These are phyloP conservation scores for Erpobdella octoculata DNA, from an alignment of 2,888 invertebrate species.

Conservation along the genomic window DNA sequence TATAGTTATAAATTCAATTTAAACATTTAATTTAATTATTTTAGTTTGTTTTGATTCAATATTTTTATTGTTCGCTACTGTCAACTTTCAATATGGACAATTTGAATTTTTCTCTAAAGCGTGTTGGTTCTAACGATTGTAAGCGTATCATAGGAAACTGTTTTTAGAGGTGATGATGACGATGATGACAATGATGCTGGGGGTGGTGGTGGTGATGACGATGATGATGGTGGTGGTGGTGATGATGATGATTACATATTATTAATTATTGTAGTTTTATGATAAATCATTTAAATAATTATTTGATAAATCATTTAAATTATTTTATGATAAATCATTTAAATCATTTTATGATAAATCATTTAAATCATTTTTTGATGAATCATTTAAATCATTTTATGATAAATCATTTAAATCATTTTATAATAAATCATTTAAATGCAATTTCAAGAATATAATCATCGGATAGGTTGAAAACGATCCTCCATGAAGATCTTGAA, in stretches of 20 bases:
- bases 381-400: background rate
- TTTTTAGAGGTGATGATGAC: background rate
- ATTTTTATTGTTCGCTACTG: too few species aligned
- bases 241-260: background rate
- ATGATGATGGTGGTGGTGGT: conserved; percentile 6
- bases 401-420: background rate
- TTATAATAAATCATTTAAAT: background rate
- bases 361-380: background rate
- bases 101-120: too few species aligned
- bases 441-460: too few species aligned
- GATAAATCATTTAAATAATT: background rate
- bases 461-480: too few species aligned
- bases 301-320: background rate
- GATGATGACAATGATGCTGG: conserved; percentile 8
- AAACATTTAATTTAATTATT: too few species aligned
- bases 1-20: too few species aligned
- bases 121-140: background rate
- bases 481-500: too few species aligned
- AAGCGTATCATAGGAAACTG: too few species aligned
- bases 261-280: background rate
- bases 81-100: too few species aligned
- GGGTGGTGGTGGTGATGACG: conserved; percentile 8
- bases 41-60: too few species aligned
- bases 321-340: background rate
- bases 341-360: background rate